Base-by-base conservation (phyloP, 2,888 invertebrate genomes). In the Ypsolopha sequella region DNA sequence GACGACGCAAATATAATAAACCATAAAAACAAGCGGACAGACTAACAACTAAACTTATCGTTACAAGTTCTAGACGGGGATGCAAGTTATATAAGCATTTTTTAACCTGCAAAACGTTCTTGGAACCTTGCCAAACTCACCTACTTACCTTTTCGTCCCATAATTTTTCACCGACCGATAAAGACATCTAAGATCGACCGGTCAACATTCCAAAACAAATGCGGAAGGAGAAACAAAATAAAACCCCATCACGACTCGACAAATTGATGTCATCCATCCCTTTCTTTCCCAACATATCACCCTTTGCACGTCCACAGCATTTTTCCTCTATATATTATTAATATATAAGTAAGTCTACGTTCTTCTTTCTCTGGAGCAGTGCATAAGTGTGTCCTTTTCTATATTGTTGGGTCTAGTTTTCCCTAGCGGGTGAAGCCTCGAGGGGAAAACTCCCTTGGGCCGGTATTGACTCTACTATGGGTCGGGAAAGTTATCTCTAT, bases 351-450 rank as follows among this genome's bases (percentile, higher is more conserved):
- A 80, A 66, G 73, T 65, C 57, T 68, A 69, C 72, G 77, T 73
- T 72, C 84, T 70, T 85, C 70, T 56, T 69, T 60, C 80, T 57
- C 60, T 53, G 56, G 56, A 47, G 56, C 58, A 58, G 56, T 65
- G 63, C 63, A 70, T 82, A 71, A 62, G 65, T 65, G 71, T 61
- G 73, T 85, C 86, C 77, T 75, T 76, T 80, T 86, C 81, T 79
- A 85, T 86, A 85, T 86, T 85, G 85, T 85, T 84, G 86, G 85
- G 80, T 84, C 79, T 86, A 85, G 86, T 86, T 86, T 84, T 86
- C 86, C 86, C 86, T 81, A 82, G 85, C 84, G 86, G 76, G 80
- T 76, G 80, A 69, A 24, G 70, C 81, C 85, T 71, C 85, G 82
- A 85, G 86, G 86, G 86, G 80, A 81, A 80, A 81, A 73, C 82